Evolutionary conservation across 2,797 vertebrate species (phyloP), one percentile per base, ranked within the genome.

Genomic region (Harpagifer antarcticus): DNA sequence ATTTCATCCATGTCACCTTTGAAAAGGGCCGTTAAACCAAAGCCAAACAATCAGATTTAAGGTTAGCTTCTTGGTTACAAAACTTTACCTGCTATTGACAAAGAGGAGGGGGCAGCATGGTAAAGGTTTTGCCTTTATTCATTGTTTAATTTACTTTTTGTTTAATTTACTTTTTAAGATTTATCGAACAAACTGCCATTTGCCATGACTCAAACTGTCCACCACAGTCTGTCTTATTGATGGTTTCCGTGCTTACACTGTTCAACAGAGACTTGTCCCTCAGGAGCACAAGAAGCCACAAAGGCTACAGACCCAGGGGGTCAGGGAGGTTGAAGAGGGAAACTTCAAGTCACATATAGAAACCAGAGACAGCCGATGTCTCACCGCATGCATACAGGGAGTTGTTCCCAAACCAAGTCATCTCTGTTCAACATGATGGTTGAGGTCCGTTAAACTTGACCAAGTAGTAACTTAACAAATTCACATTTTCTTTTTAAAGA

Each of bases 101-200:
- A 74, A 56, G 49, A 67, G 11, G 3, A 31, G 14, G 20, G 42
- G 44, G 40, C 55, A 73, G 20, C 53, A 9, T 47, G 61, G 33
- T 16, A n/a, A 14, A 23, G 44, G 63, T 48, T 60, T 69, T 16
- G 9, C 55, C 44, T 68, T 78, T 50, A 61, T 69, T 66, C 19
- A 5, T 15, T 42, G 70, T 79, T 56, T 71, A 37, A n/a, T n/a
- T n/a, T n/a, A n/a, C n/a, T n/a, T n/a, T n/a, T n/a, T n/a, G n/a
- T n/a, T n/a, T n/a, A n/a, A 73, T 57, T 8, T 62, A 60, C 5
- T 58, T 48, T 64, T 74, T 62, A 19, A 19, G 48, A 52, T 75
- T 78, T 20, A 72, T 72, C 16, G 23, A 65, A 42, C 52, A 72
- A 49, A 27, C 59, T 57, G 58, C 53, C 66, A 66, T 75, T 56